phyloP scores from a whole-genome alignment of 2,113 vertebrate genomes.

The Poeciliopsis retropinna region DNA sequence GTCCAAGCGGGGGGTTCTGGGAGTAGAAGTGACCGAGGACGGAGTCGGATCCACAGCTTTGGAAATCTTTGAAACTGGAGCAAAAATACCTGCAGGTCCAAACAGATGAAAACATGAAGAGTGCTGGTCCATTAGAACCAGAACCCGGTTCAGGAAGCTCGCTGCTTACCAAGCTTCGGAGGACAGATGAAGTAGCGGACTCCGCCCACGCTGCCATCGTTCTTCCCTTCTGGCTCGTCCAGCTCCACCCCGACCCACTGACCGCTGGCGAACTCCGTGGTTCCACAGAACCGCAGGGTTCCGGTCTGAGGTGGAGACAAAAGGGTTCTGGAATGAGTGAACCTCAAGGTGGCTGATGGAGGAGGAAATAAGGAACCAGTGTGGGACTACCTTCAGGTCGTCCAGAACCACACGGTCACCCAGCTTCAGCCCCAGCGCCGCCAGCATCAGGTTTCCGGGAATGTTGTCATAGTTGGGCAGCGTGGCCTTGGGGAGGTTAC shows the following conservation, averaged over 20 bases:
- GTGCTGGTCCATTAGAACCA: not conserved
- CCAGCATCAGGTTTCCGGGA: constrained; percentile 90
- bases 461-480: constrained; percentile 94
- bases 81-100: constrained; percentile 84
- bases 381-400: constrained; percentile 85
- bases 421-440: constrained; percentile 86
- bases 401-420: constrained; percentile 86
- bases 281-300: constrained; percentile 90
- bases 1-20: constrained; percentile 87
- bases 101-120: not conserved
- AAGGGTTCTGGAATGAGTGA: not conserved
- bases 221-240: constrained; percentile 91
- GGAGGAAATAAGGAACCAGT: not conserved
- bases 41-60: constrained; percentile 82
- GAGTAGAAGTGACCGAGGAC: constrained; percentile 88
- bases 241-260: constrained; percentile 95
- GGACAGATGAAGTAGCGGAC: constrained; percentile 93
- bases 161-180: constrained; percentile 85
- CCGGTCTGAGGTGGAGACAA: constrained; percentile 76
- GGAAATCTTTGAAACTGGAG: constrained; percentile 90
- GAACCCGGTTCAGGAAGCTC: not conserved
- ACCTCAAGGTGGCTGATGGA: no score
- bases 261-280: constrained; percentile 92
- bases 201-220: constrained; percentile 90
- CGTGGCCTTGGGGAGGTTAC: constrained; percentile 88